Evolutionary conservation across 2,113 vertebrate genomes (phyloP).

Genomic region (Arizona elegans): DNA sequence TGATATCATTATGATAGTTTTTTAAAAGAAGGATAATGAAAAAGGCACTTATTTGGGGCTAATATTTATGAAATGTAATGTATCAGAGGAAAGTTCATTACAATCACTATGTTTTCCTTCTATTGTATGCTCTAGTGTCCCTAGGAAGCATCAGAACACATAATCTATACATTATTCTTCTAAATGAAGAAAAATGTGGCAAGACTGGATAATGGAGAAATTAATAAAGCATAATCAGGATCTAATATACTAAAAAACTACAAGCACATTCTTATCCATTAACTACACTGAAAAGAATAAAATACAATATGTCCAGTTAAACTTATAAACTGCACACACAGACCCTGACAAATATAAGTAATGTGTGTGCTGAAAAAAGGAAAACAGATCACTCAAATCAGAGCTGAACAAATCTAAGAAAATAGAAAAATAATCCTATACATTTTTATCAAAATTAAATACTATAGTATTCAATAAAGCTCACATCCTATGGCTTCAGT

Average conservation of each 20-base stretch:
- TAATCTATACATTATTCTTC: rapidly evolving
- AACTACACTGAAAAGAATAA: conserved; percentile 13
- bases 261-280: conserved; percentile 24
- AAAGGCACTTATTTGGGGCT: not conserved
- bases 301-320: conserved; percentile 4
- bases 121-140: not conserved
- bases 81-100: conserved; percentile 5
- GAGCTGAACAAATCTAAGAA: not conserved
- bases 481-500: not conserved
- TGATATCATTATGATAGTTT: not conserved
- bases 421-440: not conserved
- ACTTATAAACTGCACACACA: not conserved
- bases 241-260: conserved; percentile 41
- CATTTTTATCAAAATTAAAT: conserved; percentile 5
- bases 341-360: not conserved
- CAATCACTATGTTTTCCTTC: not conserved
- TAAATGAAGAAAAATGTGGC: conserved; percentile 31
- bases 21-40: conserved; percentile 8
- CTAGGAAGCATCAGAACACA: not conserved
- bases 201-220: conserved; percentile 22
- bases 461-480: not conserved
- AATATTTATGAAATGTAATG: conserved; percentile 18
- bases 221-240: conserved; percentile 19
- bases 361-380: not conserved
- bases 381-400: not conserved